Conservation (phyloP, 2,888 invertebrate species). For the Gryllus longicercus region DNA sequence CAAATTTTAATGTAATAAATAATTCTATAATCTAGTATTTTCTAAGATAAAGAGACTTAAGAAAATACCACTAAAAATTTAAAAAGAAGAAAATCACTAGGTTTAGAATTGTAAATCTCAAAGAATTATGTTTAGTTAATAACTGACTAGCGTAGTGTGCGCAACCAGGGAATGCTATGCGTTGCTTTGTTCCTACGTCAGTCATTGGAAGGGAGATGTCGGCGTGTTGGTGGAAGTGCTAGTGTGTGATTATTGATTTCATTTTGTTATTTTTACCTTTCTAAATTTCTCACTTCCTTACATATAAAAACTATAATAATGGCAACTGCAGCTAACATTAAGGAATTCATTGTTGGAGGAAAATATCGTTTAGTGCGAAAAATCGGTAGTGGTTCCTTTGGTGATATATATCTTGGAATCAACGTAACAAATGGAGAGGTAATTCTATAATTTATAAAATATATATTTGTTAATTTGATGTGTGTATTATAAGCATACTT, state of each 20-base stretch:
- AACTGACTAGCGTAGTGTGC: background rate
- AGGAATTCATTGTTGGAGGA: slow-evolving; percentile 82
- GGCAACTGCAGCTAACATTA: slow-evolving; percentile 40
- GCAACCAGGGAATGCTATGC: slow-evolving; percentile 29
- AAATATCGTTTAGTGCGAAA: slow-evolving; percentile 93
- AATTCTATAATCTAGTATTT: no score
- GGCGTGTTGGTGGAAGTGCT: slow-evolving; percentile 55
- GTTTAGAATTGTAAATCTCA: no score
- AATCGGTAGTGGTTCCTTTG: slow-evolving; percentile 98
- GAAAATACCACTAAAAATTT: no score
- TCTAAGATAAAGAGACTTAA: no score
- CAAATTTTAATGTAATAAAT: no score
- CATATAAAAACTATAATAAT: slow-evolving; percentile 31
- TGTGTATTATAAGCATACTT: background rate
- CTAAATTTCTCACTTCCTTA: slow-evolving; percentile 33
- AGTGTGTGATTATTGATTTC: slow-evolving; percentile 44
- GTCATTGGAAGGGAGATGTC: slow-evolving; percentile 52
- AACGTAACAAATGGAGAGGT: slow-evolving; percentile 88
- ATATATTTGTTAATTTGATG: background rate
- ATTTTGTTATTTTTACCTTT: slow-evolving; percentile 35
- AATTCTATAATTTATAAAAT: slow-evolving; percentile 44
- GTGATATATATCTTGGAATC: slow-evolving; percentile 96
- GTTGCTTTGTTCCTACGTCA: slow-evolving; percentile 37
- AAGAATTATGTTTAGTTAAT: background rate
- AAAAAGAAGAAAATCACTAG: no score